Evolutionary conservation across 2,113 vertebrate genomes (phyloP), one percentile per base, ranked within the genome.

Genomic region (Mesembrinibis cayennensis): DNA sequence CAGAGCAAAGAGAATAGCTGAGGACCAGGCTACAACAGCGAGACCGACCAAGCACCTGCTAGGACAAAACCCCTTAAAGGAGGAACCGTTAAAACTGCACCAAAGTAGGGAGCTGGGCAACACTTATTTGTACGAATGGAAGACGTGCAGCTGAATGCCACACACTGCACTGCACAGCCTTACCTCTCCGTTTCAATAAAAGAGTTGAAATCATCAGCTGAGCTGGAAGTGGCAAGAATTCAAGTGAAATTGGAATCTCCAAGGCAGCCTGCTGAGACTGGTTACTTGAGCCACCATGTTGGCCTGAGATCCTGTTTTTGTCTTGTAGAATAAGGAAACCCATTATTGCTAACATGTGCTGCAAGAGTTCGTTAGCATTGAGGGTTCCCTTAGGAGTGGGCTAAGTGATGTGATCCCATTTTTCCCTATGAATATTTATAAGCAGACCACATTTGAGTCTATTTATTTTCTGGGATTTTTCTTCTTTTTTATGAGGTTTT

Each of bases 351-450:
- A 97, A 96, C 97, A 98, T 98, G 96, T 98, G 98, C 95, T 89
- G 90, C 84, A 71, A 93, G 97, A 96, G 91, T 97, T 98, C 73
- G 82, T 98, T 97, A 98, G 93, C 96, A 96, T 34, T 16, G 74
- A 97, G 95, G 92, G 93, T 85, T 98, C 97, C 98, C 97, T 59
- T 44, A 97, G 98, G 98, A 98, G 74, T 36, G 82, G 91, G 83
- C 89, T 93, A 96, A 96, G 96, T 89, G 97, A 98, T 97, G 96
- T 92, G 97, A 98, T 97, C 96, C 97, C 96, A 92, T 97, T 98
- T 98, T 98, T 96, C 92, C 81, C 94, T 89, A 97, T 98, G 98
- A 98, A 98, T 98, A 98, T 98, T 98, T 98, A 98, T 98, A 96
- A 98, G 97, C 84, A 97, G 94, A 82, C 96, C 89, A 61, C 92